Percentiles rank a stretch among this genome's conserved stretches.
phyloP scores from a whole-genome alignment of 1,140 invertebrate genomes.

The Halyomorpha halys region DNA sequence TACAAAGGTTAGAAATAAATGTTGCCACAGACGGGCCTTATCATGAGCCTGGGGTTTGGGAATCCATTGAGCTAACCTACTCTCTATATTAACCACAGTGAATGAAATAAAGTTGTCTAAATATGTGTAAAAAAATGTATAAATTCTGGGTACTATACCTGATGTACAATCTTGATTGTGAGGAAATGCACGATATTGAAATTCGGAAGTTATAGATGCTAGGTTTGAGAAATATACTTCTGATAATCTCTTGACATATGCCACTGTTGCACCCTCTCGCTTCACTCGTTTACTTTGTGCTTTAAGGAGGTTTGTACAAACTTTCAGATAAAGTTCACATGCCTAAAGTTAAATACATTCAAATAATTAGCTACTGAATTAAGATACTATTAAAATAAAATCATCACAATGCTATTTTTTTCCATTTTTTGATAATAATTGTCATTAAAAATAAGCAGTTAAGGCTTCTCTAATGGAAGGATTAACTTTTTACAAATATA shows the following conservation, averaged over 20 bases:
- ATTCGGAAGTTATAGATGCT: slow-evolving; percentile 76
- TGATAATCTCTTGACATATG: slow-evolving; percentile 68
- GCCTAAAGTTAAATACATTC: slow-evolving; percentile 39
- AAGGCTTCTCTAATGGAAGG: no score
- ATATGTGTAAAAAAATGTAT: slow-evolving; percentile 11
- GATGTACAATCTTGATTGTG: slow-evolving; percentile 58
- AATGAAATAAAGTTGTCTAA: background rate
- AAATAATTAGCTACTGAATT: background rate
- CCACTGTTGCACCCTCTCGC: slow-evolving; percentile 72
- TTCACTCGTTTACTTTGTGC: slow-evolving; percentile 75
- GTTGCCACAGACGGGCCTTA: no score
- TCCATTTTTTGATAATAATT: background rate
- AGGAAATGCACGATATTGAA: slow-evolving; percentile 63
- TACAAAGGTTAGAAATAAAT: no score
- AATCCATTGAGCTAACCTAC: no score
- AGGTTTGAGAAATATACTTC: slow-evolving; percentile 81
- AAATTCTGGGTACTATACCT: slow-evolving; percentile 31
- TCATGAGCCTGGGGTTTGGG: no score
- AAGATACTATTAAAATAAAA: no score
- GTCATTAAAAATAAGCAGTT: background rate
- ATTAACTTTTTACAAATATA: no score
- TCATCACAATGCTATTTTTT: no score
- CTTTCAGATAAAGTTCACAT: slow-evolving; percentile 74
- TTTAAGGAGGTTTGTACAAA: slow-evolving; percentile 73
- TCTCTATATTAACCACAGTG: no score